Base-by-base conservation (phyloP, 2,888 invertebrate genomes). In the Drosophila picticornis region DNA sequence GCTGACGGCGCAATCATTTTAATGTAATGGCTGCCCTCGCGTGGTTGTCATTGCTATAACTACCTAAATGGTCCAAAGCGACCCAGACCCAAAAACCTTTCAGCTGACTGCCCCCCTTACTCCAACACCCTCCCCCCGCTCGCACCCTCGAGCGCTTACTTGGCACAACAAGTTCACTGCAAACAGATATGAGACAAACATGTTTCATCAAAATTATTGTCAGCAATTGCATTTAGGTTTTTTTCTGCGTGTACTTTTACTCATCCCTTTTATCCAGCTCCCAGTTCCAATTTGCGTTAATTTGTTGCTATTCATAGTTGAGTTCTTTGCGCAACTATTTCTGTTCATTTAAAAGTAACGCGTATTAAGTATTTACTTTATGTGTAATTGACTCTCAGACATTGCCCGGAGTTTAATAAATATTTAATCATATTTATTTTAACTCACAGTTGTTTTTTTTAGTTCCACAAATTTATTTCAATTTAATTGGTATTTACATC, bases 1-100 rank as follows among this genome's bases (percentile, higher is more conserved):
- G 68, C 32, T 32, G 52, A 29, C 38, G 29, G 52, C 53, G 69
- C 78, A 85, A 70, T 83, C 56, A 75, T 75, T 81, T 78, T 83
- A 74, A 77, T 74, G 81, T 74, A 27, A 56, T 38, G 55, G 7
- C 11, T 22, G 16, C 36, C 52, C 40, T 56, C 64, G 73, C 77
- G 36, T 57, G 67, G 55, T 62, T 68, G 63, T 69, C 46, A 55
- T 25, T 25, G 19, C 22, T 16, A 34, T 9, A 32, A 32, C 46
- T 34, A 22, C 22, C 6, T 22, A 22, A 32, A 16, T 22, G 46
- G 16, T 34, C 31, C 52, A 32, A 16, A 34, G 32, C n/a, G 11
- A 53, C 32, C 22, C 52, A 52, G 16, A 52, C 32, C 52, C 22
- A 34, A 0, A 34, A 16, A 34, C 55, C 55, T 25, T 55, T 25